Percentiles rank a stretch among this genome's conserved stretches.
These are phyloP conservation scores for Trogon melanurus DNA, from an alignment of 2,113 vertebrate species.

Conservation along the genomic window DNA sequence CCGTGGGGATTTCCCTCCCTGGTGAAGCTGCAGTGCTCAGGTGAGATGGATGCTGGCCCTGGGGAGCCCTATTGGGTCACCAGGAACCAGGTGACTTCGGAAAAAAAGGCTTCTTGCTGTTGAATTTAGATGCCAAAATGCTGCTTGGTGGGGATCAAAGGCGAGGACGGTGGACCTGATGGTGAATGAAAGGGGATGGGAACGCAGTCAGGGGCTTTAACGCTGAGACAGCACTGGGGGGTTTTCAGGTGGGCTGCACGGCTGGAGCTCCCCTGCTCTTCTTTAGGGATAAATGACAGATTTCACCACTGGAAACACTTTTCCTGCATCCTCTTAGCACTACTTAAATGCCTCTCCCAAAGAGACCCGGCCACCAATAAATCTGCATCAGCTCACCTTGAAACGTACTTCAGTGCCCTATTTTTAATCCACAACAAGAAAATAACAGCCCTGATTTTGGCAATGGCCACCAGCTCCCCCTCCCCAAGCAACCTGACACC, in stretches of 20 bases:
- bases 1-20: not conserved
- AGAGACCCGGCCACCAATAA: constrained; percentile 10
- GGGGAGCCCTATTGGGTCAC: fast-evolving
- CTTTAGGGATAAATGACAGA: not conserved
- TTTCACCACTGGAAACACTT: not conserved
- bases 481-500: not conserved
- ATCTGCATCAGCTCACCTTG: constrained; percentile 22
- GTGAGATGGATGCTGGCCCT: not conserved
- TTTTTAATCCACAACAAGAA: constrained; percentile 24
- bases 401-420: not conserved
- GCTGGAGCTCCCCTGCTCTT: not conserved
- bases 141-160: not conserved
- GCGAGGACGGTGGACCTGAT: fast-evolving
- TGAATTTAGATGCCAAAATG: not conserved
- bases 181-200: fast-evolving
- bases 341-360: not conserved
- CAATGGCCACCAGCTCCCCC: not conserved
- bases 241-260: not conserved
- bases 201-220: fast-evolving
- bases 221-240: not conserved
- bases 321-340: not conserved
- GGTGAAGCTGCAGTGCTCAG: not conserved
- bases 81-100: not conserved
- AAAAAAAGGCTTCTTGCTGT: not conserved
- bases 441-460: not conserved